Evolutionary conservation across 2,797 vertebrate species (phyloP).

Genomic region (Psittacula derbiana): DNA sequence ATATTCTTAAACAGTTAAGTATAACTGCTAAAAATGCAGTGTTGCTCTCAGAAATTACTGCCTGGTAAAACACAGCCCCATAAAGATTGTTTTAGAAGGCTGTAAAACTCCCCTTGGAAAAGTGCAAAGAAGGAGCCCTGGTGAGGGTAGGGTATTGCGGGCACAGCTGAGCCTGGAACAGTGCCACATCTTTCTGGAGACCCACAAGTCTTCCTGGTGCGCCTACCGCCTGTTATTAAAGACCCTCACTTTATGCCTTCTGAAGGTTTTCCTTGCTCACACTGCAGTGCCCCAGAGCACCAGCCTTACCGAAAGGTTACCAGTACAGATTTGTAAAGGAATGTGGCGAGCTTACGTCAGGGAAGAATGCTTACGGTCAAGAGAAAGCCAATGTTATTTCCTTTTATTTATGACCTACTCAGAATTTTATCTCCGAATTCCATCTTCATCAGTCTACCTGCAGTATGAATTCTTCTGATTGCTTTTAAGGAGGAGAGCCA

Average conservation of each 20-base stretch:
- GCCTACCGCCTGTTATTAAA: fast-evolving
- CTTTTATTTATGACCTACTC: neutral
- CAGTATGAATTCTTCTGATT: neutral
- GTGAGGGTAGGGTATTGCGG: neutral
- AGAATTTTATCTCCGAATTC: neutral
- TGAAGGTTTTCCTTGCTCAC: neutral
- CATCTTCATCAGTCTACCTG: neutral
- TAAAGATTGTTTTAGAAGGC: neutral
- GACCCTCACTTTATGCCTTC: neutral
- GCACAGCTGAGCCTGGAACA: neutral
- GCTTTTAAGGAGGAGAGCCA: neutral
- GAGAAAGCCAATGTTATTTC: neutral
- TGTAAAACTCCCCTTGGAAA: neutral
- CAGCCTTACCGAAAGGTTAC: neutral
- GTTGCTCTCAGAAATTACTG: neutral
- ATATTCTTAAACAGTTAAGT: neutral
- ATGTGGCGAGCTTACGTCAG: neutral
- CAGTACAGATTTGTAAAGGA: neutral
- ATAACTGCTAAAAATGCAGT: neutral
- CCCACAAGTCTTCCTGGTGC: neutral
- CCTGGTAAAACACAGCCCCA: neutral
- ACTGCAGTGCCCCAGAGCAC: fast-evolving
- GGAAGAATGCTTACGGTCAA: neutral
- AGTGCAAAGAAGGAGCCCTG: neutral
- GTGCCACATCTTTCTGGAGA: neutral